A percentile compares a stretch with the other conserved stretches of the same genome.
These are phyloP conservation scores for Cyaniris semiargus DNA, from an alignment of 2,888 invertebrate species.

Conservation along the genomic window DNA sequence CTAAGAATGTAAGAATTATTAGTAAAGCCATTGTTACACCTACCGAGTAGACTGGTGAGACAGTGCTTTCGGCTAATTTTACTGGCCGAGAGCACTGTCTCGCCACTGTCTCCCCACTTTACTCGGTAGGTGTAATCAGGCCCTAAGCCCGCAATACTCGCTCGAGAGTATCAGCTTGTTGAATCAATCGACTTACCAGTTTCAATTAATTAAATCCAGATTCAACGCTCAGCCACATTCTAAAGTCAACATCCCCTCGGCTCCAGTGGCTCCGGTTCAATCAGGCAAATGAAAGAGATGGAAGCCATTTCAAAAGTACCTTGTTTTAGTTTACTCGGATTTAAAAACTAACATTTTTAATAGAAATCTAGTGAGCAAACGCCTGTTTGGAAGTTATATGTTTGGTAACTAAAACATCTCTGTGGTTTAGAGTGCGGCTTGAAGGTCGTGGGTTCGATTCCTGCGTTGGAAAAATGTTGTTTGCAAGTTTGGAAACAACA, in stretches of 20 bases:
- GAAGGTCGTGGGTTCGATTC: not conserved
- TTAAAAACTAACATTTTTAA: not conserved
- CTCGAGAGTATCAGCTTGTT: slow-evolving; percentile 1
- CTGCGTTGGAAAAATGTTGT: not conserved
- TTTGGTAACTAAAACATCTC: too few species aligned
- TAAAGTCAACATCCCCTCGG: not conserved
- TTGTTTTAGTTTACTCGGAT: not conserved
- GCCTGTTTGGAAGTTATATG: too few species aligned
- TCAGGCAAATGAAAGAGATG: not conserved
- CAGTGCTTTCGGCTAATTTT: too few species aligned
- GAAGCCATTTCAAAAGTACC: not conserved
- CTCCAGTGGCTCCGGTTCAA: not conserved
- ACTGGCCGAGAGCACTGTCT: too few species aligned
- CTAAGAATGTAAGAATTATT: too few species aligned
- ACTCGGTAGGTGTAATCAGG: too few species aligned
- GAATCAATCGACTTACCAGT: slow-evolving; percentile 12
- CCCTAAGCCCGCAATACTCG: not conserved
- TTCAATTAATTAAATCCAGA: slow-evolving; percentile 12
- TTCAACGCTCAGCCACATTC: not conserved
- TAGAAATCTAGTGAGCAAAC: not conserved
- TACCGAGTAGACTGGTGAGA: too few species aligned
- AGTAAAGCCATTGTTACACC: too few species aligned
- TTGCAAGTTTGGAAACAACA: too few species aligned
- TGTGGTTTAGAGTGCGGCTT: not conserved
- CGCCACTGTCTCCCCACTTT: too few species aligned